A percentile compares a stretch with the other conserved stretches of the same genome.
These are phyloP conservation scores for Acronicta leporina DNA, from an alignment of 2,888 invertebrate species.

Conservation along the genomic window DNA sequence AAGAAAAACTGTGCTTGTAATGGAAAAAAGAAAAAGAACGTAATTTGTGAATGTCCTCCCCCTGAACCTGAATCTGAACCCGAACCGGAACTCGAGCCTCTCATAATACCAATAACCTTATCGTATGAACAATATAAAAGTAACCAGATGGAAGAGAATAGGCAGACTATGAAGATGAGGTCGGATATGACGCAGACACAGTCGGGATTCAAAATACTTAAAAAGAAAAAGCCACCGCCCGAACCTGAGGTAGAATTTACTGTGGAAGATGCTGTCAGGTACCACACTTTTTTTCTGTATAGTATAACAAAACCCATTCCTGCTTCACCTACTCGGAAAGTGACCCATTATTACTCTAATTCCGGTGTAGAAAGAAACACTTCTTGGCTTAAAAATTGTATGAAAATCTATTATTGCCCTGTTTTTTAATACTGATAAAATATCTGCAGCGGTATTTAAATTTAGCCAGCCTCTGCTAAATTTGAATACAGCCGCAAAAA, in stretches of 20 bases:
- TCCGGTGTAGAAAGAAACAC: too few relatives aligned
- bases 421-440: too few relatives aligned
- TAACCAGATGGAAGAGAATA: constrained; percentile 2
- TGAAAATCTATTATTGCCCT: too few relatives aligned
- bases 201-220: constrained; percentile 72
- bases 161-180: constrained; percentile 50
- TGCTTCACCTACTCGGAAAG: too few relatives aligned
- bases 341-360: too few relatives aligned
- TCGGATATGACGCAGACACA: constrained; percentile 69
- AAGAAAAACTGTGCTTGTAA: constrained; percentile 28
- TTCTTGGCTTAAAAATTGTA: too few relatives aligned
- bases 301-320: too few relatives aligned
- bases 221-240: constrained; percentile 46
- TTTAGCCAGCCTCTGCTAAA: too few relatives aligned
- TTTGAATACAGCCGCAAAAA: too few relatives aligned
- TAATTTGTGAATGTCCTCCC: constrained; percentile 43
- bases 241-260: constrained; percentile 55
- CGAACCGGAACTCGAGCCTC: not conserved
- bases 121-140: not conserved
- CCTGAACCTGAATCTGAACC: constrained; percentile 8
- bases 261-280: constrained; percentile 69
- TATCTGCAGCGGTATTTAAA: too few relatives aligned
- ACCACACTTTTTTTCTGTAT: constrained; percentile 1
- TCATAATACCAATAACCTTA: constrained; percentile 14
- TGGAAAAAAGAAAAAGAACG: constrained; percentile 31